Evolutionary conservation across 2,113 vertebrate species (phyloP), one percentile per base, ranked within the genome.

Genomic region (Saguinus midas): DNA sequence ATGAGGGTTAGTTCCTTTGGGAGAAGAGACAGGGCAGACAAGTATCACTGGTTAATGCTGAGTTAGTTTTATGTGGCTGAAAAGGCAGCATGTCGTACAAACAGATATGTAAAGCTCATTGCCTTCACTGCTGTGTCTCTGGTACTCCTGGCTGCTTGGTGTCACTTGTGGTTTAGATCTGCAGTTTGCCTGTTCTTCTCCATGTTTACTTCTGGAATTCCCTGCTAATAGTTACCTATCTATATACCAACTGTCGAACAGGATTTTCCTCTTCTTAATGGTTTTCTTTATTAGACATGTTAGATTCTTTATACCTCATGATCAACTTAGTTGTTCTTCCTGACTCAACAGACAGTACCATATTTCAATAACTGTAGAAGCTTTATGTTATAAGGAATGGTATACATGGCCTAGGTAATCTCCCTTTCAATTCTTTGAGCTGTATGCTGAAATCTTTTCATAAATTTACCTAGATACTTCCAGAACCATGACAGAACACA

Each of bases 91-190:
- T 4, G 20, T 29, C 6, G 1, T 21, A 35, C 12, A 57, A 37
- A 35, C 23, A 64, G 12, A 1, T n/a, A 16, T 58, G 10, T 48
- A 43, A 52, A 27, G 29, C n/a, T 8, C 12, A 52, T 64, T 72
- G 9, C 20, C 27, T 91, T 61, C 35, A 13, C n/a, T 18, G 9
- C 5, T 20, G 25, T 57, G 2, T 64, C 48, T 78, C 23, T 72
- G 25, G 3, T 40, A 43, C 25, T 25, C 18, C 1, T 29, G 9
- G 0, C n/a, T 45, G 14, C 20, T 16, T 12, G n/a, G 1, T 5
- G 17, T 9, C 27, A 66, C 7, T 64, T 32, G 2, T 35, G 12
- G 3, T 12, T 90, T 27, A 23, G 8, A 3, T 58, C 29, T 58
- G 23, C 10, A 40, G 37, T 37, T 90, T 76, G 7, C 66, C 12